Evolutionary conservation across 2,113 vertebrate genomes (phyloP).

Genomic region (Pangasianodon hypophthalmus): DNA sequence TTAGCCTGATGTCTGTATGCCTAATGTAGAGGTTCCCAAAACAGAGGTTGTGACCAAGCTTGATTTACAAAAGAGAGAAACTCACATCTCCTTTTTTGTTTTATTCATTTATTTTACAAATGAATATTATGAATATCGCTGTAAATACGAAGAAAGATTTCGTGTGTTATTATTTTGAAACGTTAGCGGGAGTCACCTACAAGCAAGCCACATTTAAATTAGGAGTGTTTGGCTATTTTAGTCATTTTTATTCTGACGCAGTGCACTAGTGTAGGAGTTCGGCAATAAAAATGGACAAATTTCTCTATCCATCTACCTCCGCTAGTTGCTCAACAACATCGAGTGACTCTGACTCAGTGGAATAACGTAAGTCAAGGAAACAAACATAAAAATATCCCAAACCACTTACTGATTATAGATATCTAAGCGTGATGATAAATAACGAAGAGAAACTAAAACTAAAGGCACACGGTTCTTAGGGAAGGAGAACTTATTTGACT

Average conservation of each 20-base stretch:
- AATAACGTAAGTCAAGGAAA: not conserved
- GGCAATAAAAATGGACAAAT: not conserved
- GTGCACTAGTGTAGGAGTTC: not conserved
- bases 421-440: not conserved
- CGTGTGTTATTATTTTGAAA: not conserved
- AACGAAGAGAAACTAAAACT: not conserved
- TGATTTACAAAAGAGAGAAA: not conserved
- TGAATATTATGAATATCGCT: not conserved
- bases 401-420: not conserved
- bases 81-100: not conserved
- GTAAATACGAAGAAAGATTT: not conserved
- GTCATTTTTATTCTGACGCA: not conserved
- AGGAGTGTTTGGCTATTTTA: not conserved
- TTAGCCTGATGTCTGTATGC: not conserved
- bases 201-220: not conserved
- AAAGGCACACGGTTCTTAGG: not conserved
- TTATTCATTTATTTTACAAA: not conserved
- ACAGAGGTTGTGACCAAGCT: not conserved
- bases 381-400: not conserved
- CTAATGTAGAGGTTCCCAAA: not conserved
- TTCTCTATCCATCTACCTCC: not conserved
- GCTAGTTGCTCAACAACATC: not conserved
- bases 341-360: not conserved
- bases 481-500: not conserved
- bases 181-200: not conserved